A percentile compares a stretch with the other conserved stretches of the same genome.
phyloP scores from a whole-genome alignment of 92 coral and sea anemone genomes.

The Porites rus region DNA sequence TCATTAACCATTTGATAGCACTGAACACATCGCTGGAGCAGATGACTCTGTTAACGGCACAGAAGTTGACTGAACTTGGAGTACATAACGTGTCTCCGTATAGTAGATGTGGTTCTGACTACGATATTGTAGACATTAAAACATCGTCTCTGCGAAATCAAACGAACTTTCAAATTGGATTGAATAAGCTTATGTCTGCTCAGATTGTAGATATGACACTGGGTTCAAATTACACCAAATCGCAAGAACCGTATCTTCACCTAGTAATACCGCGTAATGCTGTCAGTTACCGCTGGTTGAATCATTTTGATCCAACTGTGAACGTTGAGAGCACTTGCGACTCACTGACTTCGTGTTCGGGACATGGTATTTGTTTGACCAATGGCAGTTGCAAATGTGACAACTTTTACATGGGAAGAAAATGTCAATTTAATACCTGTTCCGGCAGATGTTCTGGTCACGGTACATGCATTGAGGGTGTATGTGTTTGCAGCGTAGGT shows the following conservation, averaged over 20 bases:
- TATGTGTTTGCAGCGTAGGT: slow-evolving; percentile 63
- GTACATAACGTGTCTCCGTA: slow-evolving; percentile 45
- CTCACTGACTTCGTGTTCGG: slow-evolving; percentile 48
- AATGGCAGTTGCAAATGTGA: slow-evolving; percentile 67
- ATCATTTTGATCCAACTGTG: background rate
- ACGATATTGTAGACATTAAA: slow-evolving; percentile 51
- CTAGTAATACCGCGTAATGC: slow-evolving; percentile 41
- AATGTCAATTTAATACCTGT: slow-evolving; percentile 63
- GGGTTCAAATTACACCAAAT: slow-evolving; percentile 7
- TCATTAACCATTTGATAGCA: background rate
- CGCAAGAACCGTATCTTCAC: slow-evolving; percentile 24
- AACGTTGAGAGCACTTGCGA: background rate
- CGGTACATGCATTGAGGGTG: slow-evolving; percentile 59
- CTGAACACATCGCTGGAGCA: slow-evolving; percentile 20
- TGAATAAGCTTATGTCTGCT: slow-evolving; percentile 35
- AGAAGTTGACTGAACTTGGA: slow-evolving; percentile 42
- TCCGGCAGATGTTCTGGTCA: slow-evolving; percentile 69
- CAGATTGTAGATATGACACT: slow-evolving; percentile 14
- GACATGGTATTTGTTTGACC: slow-evolving; percentile 67
- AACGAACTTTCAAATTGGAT: slow-evolving; percentile 32
- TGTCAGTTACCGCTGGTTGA: background rate
- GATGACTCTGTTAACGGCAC: slow-evolving; percentile 18
- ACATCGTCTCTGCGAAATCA: background rate
- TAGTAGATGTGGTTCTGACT: slow-evolving; percentile 13
- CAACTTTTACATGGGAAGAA: slow-evolving; percentile 42